Evolutionary conservation across 2,113 vertebrate genomes (phyloP).

Genomic region (Oncorhynchus clarkii): DNA sequence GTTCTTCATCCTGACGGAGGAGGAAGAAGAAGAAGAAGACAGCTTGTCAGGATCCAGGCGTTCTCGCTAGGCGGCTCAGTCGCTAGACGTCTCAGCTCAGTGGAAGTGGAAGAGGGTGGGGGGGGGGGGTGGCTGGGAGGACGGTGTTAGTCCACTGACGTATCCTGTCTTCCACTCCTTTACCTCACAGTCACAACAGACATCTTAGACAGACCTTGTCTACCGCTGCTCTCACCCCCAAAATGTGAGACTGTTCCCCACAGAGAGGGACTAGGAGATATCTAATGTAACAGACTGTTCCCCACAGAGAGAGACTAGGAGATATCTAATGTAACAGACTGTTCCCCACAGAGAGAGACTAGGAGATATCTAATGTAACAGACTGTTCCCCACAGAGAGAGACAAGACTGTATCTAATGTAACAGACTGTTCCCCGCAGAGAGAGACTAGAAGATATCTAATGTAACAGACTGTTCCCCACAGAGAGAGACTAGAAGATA

Average conservation of each 20-base stretch:
- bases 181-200: slow-evolving; percentile 28
- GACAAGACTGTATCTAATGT: not conserved
- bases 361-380: not conserved
- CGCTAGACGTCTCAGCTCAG: slow-evolving; percentile 62
- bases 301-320: no score
- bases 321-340: no score
- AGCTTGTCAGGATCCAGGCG: slow-evolving; percentile 44
- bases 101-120: slow-evolving; percentile 48
- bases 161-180: slow-evolving; percentile 68
- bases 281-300: no score
- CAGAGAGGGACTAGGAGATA: no score
- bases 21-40: slow-evolving; percentile 38
- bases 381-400: not conserved
- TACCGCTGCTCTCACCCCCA: not conserved
- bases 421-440: no score
- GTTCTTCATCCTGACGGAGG: slow-evolving; percentile 76
- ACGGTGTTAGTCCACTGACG: slow-evolving; percentile 84
- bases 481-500: no score
- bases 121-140: slow-evolving; percentile 48
- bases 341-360: no score
- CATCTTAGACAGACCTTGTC: not conserved
- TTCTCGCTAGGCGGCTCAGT: no score
- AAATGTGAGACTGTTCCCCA: not conserved
- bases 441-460: no score
- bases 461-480: no score